phyloP scores from a whole-genome alignment of 2,888 invertebrate genomes.

The Drosophila villosipedis region DNA sequence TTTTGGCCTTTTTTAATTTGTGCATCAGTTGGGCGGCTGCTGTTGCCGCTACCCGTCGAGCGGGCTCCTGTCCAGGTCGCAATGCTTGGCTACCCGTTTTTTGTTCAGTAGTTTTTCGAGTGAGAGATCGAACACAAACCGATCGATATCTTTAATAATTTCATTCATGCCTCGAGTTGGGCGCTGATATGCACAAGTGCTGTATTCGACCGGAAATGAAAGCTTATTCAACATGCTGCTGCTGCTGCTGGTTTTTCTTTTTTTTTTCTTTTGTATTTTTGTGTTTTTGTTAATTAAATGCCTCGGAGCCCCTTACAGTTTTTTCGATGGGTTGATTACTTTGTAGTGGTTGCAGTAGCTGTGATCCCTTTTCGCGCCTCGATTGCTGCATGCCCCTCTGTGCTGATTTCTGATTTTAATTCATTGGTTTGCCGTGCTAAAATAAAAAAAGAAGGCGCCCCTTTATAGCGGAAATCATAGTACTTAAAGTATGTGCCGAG shows the following conservation, averaged over 20 bases:
- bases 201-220: slow-evolving; percentile 68
- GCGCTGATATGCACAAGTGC: slow-evolving; percentile 49
- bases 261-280: background rate
- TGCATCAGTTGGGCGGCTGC: slow-evolving; percentile 19
- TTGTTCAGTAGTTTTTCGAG: slow-evolving; percentile 37
- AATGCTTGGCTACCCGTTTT: slow-evolving; percentile 36
- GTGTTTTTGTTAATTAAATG: slow-evolving; percentile 74
- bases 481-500: slow-evolving; percentile 43
- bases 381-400: background rate
- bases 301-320: slow-evolving; percentile 43
- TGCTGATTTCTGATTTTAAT: slow-evolving; percentile 46
- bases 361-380: slow-evolving; percentile 48
- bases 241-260: slow-evolving; percentile 1
- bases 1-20: slow-evolving; percentile 16
- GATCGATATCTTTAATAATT: slow-evolving; percentile 79
- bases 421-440: slow-evolving; percentile 36
- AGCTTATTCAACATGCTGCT: slow-evolving; percentile 71
- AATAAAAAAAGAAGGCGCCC: slow-evolving; percentile 1
- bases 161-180: slow-evolving; percentile 72
- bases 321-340: slow-evolving; percentile 34
- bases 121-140: slow-evolving; percentile 57
- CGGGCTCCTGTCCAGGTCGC: slow-evolving; percentile 37
- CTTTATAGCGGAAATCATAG: slow-evolving; percentile 29
- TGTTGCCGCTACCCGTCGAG: slow-evolving; percentile 33
- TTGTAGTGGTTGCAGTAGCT: slow-evolving; percentile 28